A percentile compares a stretch with the other conserved stretches of the same genome.
These are phyloP conservation scores for Barbus barbus DNA, from an alignment of 2,113 vertebrate genomes.

Conservation along the genomic window DNA sequence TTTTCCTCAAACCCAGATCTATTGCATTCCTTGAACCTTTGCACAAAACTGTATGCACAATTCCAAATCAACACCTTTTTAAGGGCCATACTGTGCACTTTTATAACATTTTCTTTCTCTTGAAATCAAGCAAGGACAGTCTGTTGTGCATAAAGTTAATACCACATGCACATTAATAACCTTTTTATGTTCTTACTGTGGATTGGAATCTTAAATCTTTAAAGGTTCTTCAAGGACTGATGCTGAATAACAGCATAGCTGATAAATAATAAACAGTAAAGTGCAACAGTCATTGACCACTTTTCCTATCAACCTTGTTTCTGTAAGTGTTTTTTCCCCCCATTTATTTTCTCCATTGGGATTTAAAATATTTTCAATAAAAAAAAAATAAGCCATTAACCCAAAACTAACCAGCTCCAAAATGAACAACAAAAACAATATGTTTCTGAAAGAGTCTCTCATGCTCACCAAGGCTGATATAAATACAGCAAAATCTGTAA, in stretches of 20 bases:
- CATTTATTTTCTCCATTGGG: neutral
- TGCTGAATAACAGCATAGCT: neutral
- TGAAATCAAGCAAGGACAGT: no score
- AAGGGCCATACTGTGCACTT: no score
- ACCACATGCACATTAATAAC: neutral
- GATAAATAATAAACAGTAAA: neutral
- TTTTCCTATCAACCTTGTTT: neutral
- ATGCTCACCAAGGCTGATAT: no score
- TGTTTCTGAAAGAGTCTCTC: neutral
- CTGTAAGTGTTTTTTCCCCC: neutral
- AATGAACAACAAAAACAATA: no score
- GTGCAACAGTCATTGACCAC: neutral
- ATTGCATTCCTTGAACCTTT: neutral
- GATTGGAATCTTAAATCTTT: neutral
- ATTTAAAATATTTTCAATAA: neutral
- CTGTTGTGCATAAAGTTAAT: neutral
- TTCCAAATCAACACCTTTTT: no score
- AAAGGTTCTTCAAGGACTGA: neutral
- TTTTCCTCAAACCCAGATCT: slow-evolving; percentile 5
- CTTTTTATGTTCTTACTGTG: neutral
- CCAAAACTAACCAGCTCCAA: neutral
- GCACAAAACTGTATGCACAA: no score
- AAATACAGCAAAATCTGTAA: no score
- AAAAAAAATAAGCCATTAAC: no score
- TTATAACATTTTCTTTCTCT: no score